Conservation (phyloP, 2,113 vertebrate genomes). For the Smithornis capensis region DNA sequence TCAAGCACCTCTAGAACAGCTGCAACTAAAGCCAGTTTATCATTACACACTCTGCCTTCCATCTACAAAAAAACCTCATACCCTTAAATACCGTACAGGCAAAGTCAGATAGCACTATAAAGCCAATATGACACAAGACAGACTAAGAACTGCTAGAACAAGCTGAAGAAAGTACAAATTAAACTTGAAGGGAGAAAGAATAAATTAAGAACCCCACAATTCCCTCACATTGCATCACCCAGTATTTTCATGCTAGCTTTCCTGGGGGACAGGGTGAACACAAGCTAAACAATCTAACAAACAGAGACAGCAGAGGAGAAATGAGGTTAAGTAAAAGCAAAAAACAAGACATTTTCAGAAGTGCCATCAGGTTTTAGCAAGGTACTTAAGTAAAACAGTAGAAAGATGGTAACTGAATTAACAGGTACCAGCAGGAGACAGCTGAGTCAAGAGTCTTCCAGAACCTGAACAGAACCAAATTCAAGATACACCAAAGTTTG, state of each 20-base stretch:
- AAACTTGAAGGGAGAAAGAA: background rate
- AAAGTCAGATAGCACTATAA: background rate
- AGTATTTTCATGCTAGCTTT: background rate
- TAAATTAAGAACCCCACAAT: background rate
- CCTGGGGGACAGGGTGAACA: background rate
- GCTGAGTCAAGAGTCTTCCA: background rate
- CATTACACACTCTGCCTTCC: background rate
- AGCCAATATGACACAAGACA: background rate
- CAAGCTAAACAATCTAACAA: background rate
- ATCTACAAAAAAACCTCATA: background rate
- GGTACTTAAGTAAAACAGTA: background rate
- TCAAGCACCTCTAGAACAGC: background rate
- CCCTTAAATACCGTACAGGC: background rate
- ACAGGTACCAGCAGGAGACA: background rate
- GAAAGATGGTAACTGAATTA: background rate
- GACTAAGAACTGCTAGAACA: background rate
- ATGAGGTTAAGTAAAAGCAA: background rate
- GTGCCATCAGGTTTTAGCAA: background rate
- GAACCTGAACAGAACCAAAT: background rate
- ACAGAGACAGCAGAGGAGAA: background rate
- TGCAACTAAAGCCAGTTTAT: background rate
- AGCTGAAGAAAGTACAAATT: background rate
- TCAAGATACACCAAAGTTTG: background rate
- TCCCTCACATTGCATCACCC: background rate
- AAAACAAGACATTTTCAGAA: background rate